phyloP scores from a whole-genome alignment of 2,797 vertebrate species.

The Coccyzus lansbergi region DNA sequence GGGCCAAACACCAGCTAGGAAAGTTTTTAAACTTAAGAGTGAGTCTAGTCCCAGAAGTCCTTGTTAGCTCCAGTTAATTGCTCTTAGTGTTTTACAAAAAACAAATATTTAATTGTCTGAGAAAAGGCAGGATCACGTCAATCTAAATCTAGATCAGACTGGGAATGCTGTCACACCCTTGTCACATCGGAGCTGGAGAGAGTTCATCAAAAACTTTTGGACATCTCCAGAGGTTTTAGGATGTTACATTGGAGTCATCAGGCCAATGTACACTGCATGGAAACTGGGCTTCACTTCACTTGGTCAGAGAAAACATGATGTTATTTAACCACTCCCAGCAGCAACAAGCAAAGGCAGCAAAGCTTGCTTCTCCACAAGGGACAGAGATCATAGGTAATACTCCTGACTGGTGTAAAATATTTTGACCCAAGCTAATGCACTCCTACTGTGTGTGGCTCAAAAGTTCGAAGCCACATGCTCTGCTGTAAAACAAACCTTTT shows the following conservation, averaged over 20 bases:
- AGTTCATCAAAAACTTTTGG: neutral
- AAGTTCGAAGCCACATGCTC: neutral
- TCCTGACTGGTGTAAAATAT: neutral
- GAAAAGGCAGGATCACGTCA: neutral
- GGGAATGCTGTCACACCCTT: neutral
- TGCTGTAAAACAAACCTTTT: neutral
- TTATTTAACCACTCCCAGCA: neutral
- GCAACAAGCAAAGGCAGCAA: neutral
- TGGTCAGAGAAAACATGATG: accelerated
- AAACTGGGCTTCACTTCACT: neutral
- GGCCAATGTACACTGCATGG: neutral
- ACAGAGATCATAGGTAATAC: neutral
- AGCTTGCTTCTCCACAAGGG: neutral
- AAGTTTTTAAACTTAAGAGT: slow-evolving; percentile 1
- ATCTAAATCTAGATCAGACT: neutral
- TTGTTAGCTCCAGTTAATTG: slow-evolving; percentile 9
- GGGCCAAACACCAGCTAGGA: neutral
- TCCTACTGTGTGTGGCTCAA: neutral
- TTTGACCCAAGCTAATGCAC: neutral
- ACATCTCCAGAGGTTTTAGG: neutral
- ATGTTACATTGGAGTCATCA: neutral
- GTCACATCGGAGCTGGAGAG: neutral
- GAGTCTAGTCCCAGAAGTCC: neutral
- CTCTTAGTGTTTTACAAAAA: neutral
- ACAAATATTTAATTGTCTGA: neutral